Base-by-base conservation (phyloP, 1,140 invertebrate genomes). In the Brachionus paranguensis region DNA sequence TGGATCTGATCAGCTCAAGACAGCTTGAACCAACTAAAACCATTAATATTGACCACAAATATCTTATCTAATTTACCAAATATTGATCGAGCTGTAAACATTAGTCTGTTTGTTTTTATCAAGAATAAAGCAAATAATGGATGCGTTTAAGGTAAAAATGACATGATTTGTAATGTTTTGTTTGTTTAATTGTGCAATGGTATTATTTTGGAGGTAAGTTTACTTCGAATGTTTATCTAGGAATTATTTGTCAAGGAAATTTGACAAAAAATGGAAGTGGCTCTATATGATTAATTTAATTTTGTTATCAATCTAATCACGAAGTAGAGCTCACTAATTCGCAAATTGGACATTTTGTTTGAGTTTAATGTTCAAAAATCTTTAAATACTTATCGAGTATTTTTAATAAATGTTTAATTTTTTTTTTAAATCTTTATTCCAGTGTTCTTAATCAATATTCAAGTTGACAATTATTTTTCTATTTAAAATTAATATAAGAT, bases 31-130 rank as follows among this genome's bases (percentile, higher is more conserved):
- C 47, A 53, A 53, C 47, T 53, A n/a, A 53, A 53, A 17, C 53
- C 20, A 60, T 24, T 14, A 60, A 60, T 60, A 60, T 60, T 60
- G 53, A 60, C 53, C 17, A 24, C 17, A 60, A 60, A 60, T 17
- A 68, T 72, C 68, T 72, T 72, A 72, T 72, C 68, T 72, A 72
- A 72, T 72, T 72, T 72, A 41, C n/a, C 41, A 68, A 68, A 68
- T 68, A 68, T 68, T 37, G 20, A 68, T 68, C 27, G 14, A 68
- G 33, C 8, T 37, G 65, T 41, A 45, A 72, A 72, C 68, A 72
- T 72, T 72, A 14, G 33, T n/a, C 33, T 72, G 24, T 72, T 72
- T 72, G 20, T 72, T 72, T 20, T 33, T 33, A 33, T 41, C 33
- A 72, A 72, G 10, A 72, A 17, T 41, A 72, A 43, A 20, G 20